Percentiles rank a stretch among this genome's conserved stretches.
Evolutionary conservation across 2,888 invertebrate species (phyloP).

Genomic region (Eumerus sabulonum): DNA sequence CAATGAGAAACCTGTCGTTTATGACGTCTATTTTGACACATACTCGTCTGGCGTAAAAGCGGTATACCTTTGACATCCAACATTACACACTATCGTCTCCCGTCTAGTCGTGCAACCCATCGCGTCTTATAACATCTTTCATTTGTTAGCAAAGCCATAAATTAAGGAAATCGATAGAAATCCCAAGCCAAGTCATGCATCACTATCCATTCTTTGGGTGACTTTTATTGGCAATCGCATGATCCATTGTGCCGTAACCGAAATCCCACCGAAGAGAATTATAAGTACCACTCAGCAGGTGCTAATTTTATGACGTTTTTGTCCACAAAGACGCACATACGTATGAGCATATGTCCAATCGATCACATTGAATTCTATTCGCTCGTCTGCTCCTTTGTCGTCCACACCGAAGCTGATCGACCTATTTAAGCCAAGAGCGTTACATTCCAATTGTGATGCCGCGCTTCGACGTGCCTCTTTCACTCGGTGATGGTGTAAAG

Average conservation of each 20-base stretch:
- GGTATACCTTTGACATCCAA: slow-evolving; percentile 25
- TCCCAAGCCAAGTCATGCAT: background rate
- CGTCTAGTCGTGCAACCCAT: slow-evolving; percentile 29
- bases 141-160: slow-evolving; percentile 46
- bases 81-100: background rate
- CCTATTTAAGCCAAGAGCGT: slow-evolving; percentile 46
- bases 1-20: slow-evolving; percentile 10
- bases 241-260: slow-evolving; percentile 38
- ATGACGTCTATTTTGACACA: slow-evolving; percentile 17
- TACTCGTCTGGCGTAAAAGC: slow-evolving; percentile 14
- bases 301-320: slow-evolving; percentile 45
- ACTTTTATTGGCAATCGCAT: slow-evolving; percentile 37
- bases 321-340: slow-evolving; percentile 11
- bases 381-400: slow-evolving; percentile 12
- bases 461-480: background rate
- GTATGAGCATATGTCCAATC: slow-evolving; percentile 15
- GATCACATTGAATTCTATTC: background rate
- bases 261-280: slow-evolving; percentile 12
- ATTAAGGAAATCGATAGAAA: slow-evolving; percentile 10
- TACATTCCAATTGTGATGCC: slow-evolving; percentile 36
- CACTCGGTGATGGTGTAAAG: slow-evolving; percentile 40
- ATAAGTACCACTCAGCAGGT: slow-evolving; percentile 56
- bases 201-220: slow-evolving; percentile 3
- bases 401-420: slow-evolving; percentile 37
- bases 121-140: slow-evolving; percentile 46